phyloP scores from a whole-genome alignment of 2,888 invertebrate genomes.

The Stenchaetothrips biformis region DNA sequence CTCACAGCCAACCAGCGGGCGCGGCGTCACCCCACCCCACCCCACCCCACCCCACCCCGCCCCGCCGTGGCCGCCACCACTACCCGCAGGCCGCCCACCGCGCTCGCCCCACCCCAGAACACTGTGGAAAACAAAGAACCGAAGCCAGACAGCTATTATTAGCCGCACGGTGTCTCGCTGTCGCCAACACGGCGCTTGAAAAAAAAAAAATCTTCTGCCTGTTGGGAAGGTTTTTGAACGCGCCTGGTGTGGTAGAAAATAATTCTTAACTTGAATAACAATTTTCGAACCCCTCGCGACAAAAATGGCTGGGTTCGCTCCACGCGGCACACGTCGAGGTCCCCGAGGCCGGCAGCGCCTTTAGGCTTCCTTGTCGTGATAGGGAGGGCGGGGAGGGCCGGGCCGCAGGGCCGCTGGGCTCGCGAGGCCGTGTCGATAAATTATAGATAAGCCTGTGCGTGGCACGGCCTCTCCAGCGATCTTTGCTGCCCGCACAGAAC shows the following conservation, averaged over 20 bases:
- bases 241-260: too few relatives aligned
- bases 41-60: neutral
- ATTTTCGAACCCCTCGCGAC: too few relatives aligned
- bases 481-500: neutral
- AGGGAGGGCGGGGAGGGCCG: neutral
- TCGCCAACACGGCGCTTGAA: too few relatives aligned
- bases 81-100: neutral
- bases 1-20: neutral
- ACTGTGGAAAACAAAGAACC: neutral
- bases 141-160: neutral
- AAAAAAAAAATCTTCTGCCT: too few relatives aligned
- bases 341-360: neutral
- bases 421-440: neutral
- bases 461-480: neutral
- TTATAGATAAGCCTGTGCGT: neutral
- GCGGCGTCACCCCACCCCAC: neutral
- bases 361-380: too few relatives aligned
- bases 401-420: neutral
- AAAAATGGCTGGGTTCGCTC: too few relatives aligned
- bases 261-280: too few relatives aligned
- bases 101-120: neutral
- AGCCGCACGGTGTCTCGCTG: too few relatives aligned
- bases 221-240: too few relatives aligned
- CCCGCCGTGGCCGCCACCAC: neutral
- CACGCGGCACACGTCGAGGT: neutral